Base-by-base conservation (phyloP, 2,888 invertebrate species). In the Bombylius discolor region DNA sequence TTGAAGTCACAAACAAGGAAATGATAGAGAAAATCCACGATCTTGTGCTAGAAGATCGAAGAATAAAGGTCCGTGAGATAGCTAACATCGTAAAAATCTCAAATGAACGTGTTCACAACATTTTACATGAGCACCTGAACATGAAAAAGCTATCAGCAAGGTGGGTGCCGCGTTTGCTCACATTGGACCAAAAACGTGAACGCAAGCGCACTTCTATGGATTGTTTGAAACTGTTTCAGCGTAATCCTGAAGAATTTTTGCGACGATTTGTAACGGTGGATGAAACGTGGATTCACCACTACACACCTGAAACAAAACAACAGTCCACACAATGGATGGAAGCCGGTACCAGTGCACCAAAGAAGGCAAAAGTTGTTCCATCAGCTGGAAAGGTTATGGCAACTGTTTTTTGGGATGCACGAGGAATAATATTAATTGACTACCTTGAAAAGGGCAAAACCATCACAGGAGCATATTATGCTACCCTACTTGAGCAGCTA, bases 231-330 rank as follows among this genome's bases (percentile, higher is more conserved):
- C 47, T 60, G 56, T 65, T 66, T 61, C 64, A 66, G 59, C 64
- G 63, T 51, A 66, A 68, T 66, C 58, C 59, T 56, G 57, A 60
- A 56, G 63, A 67, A 53, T 69, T 70, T 67, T 51, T 64, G 59
- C 64, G 62, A 59, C 61, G 66, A 47, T 64, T 65, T 49, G 60
- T 71, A 44, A 69, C 67, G 56, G 63, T 68, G 12, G 69, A 70
- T 62, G 66, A 71, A 66, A 70, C 67, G 50, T 69, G 66, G 67
- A 63, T 70, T 48, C 64, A 68, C 56, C 60, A 64, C 54, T 66
- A 62, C 58, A 67, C 63, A 39, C 65, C 67, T 56, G 66, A 69
- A 57, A 65, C 64, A 44, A 69, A 69, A 55, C 23, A 14, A 4
- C 57, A 50, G 34, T 51, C 53, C 9, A 51, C 44, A 44, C 49